These are phyloP conservation scores for Syncerus caffer DNA, from an alignment of 2,797 vertebrate species.

Conservation along the genomic window DNA sequence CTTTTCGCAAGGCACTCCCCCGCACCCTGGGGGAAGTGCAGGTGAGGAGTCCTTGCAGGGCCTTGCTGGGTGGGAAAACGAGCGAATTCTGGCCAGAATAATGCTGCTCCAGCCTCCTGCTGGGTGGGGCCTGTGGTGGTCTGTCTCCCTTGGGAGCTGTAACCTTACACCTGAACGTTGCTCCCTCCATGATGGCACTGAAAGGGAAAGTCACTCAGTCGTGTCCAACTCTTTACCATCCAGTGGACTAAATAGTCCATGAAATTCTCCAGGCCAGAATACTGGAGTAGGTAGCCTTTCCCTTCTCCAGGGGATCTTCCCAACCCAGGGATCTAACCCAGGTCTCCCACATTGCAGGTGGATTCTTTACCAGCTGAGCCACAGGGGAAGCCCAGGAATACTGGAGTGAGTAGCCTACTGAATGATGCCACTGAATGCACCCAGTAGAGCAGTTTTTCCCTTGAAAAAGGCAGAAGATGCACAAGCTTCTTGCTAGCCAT, in stretches of 20 bases:
- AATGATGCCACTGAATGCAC: not conserved
- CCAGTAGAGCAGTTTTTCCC: not conserved
- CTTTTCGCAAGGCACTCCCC: accelerated
- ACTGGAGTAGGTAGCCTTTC: not conserved
- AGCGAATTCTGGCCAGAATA: accelerated
- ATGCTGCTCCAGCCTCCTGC: not conserved
- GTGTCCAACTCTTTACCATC: accelerated
- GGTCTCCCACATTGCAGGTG: not conserved
- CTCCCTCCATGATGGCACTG: not conserved
- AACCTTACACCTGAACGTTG: not conserved
- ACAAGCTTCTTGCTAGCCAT: not conserved
- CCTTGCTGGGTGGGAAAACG: not conserved
- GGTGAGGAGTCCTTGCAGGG: not conserved
- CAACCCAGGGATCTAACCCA: not conserved
- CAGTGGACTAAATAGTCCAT: not conserved
- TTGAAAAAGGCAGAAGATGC: not conserved
- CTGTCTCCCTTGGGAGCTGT: accelerated
- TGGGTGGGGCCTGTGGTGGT: accelerated
- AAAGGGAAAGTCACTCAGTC: not conserved
- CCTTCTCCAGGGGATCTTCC: no score
- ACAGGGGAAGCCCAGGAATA: not conserved
- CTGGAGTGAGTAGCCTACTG: not conserved
- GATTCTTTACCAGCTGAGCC: not conserved
- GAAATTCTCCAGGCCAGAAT: not conserved
- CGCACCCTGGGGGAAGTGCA: accelerated